Conservation (phyloP, 2,113 vertebrate species). For the Callorhinus ursinus region DNA sequence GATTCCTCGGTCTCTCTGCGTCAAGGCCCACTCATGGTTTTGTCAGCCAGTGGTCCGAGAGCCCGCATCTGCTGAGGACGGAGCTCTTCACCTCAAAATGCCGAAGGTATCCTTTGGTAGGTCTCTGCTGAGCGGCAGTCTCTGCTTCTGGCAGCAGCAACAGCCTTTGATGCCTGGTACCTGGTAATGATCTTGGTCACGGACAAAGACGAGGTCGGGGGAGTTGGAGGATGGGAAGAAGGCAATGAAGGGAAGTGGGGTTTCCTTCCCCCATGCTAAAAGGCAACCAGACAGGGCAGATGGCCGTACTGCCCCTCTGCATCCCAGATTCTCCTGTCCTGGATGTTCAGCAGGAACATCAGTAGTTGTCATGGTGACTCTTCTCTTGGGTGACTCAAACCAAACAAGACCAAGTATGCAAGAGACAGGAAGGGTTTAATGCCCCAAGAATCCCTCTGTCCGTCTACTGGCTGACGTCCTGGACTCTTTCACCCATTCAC, state of each 20-base stretch:
- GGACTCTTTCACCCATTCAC: not conserved
- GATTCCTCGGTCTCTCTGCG: not conserved
- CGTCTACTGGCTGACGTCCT: not conserved
- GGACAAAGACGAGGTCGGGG: not conserved
- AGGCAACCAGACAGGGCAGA: not conserved
- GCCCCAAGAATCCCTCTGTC: not conserved
- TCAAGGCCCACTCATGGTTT: not conserved
- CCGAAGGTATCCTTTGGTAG: not conserved
- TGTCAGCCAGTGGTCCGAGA: not conserved
- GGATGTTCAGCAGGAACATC: not conserved
- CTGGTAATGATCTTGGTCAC: not conserved
- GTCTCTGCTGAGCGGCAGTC: not conserved
- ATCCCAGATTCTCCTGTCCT: not conserved
- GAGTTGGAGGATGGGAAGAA: not conserved
- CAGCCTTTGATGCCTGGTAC: not conserved
- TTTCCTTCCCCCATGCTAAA: constrained; percentile 1
- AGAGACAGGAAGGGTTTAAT: not conserved
- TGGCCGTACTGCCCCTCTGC: not conserved
- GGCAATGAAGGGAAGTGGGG: constrained; percentile 21
- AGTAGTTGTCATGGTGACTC: constrained; percentile 1
- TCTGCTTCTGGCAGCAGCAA: not conserved
- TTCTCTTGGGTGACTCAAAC: not conserved
- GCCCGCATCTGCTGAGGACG: not conserved
- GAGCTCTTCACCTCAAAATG: not conserved
- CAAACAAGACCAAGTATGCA: not conserved